Conservation (phyloP, 1,140 invertebrate species). For the Drosophila grimshawi region DNA sequence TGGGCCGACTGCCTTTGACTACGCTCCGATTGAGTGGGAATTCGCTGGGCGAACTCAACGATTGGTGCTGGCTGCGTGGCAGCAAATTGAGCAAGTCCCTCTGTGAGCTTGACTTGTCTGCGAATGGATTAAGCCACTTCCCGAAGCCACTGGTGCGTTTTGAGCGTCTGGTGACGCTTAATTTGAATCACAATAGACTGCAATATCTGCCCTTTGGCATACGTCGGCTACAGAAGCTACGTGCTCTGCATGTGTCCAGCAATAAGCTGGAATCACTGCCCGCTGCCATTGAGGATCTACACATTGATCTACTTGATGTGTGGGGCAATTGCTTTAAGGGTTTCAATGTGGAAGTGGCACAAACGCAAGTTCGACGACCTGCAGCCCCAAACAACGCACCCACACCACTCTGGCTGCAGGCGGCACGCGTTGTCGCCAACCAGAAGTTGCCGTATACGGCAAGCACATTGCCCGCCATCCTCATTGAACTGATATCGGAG, state of each 20-base stretch:
- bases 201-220: slow-evolving; percentile 87
- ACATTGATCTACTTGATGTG: slow-evolving; percentile 70
- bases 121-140: slow-evolving; percentile 71
- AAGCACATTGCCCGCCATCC: slow-evolving; percentile 62
- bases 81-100: slow-evolving; percentile 77
- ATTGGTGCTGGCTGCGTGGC: slow-evolving; percentile 89
- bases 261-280: slow-evolving; percentile 86
- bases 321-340: slow-evolving; percentile 77
- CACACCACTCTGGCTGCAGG: slow-evolving; percentile 64
- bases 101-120: slow-evolving; percentile 70
- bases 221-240: slow-evolving; percentile 86
- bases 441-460: slow-evolving; percentile 58
- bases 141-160: slow-evolving; percentile 82
- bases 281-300: slow-evolving; percentile 64
- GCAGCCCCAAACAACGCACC: slow-evolving; percentile 8
- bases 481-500: slow-evolving; percentile 73
- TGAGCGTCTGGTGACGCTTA: slow-evolving; percentile 86
- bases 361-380: slow-evolving; percentile 8
- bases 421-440: slow-evolving; percentile 54
- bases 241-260: slow-evolving; percentile 84
- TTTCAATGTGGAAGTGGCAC: slow-evolving; percentile 53
- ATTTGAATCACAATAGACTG: slow-evolving; percentile 88
- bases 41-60: slow-evolving; percentile 86
- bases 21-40: slow-evolving; percentile 91
- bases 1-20: slow-evolving; percentile 88